Evolutionary conservation across 1,140 invertebrate genomes (phyloP).

Genomic region (Macrotrachela quadricornifera): DNA sequence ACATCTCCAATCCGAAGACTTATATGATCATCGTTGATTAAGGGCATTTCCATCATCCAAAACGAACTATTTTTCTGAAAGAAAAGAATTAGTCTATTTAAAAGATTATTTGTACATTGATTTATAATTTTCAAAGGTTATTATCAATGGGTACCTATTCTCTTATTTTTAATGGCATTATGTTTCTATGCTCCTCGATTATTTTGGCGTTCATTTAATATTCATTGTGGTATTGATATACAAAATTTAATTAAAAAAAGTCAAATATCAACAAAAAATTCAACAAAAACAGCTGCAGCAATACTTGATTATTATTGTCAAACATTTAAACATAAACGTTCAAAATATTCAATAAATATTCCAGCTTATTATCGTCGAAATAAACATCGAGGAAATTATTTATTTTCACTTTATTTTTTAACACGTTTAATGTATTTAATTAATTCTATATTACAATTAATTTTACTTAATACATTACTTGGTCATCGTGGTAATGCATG

Average conservation of each 20-base stretch:
- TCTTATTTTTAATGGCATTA: slow-evolving; percentile 23
- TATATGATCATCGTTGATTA: too few relatives aligned
- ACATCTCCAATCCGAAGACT: too few relatives aligned
- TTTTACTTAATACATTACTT: slow-evolving; percentile 34
- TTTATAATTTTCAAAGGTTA: slow-evolving; percentile 10
- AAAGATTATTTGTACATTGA: too few relatives aligned
- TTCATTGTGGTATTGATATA: slow-evolving; percentile 2
- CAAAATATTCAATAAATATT: too few relatives aligned
- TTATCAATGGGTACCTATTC: slow-evolving; percentile 28
- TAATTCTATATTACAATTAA: slow-evolving; percentile 35
- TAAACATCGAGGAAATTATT: slow-evolving; percentile 33
- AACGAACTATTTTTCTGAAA: too few relatives aligned
- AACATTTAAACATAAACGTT: too few relatives aligned
- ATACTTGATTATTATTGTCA: slow-evolving; percentile 16
- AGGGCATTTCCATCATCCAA: too few relatives aligned
- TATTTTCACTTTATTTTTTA: slow-evolving; percentile 32
- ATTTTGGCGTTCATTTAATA: slow-evolving; percentile 15
- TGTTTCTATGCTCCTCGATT: slow-evolving; percentile 22
- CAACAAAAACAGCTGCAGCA: slow-evolving; percentile 15
- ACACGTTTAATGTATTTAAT: slow-evolving; percentile 34
- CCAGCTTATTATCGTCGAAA: slow-evolving; percentile 17
- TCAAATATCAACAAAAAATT: slow-evolving; percentile 17
- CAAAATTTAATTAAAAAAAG: not conserved
- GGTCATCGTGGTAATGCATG: slow-evolving; percentile 31
- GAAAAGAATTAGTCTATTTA: too few relatives aligned